Evolutionary conservation across 35 echinoderm and acorn worm species (phyloP).

Genomic region (Lytechinus pictus): DNA sequence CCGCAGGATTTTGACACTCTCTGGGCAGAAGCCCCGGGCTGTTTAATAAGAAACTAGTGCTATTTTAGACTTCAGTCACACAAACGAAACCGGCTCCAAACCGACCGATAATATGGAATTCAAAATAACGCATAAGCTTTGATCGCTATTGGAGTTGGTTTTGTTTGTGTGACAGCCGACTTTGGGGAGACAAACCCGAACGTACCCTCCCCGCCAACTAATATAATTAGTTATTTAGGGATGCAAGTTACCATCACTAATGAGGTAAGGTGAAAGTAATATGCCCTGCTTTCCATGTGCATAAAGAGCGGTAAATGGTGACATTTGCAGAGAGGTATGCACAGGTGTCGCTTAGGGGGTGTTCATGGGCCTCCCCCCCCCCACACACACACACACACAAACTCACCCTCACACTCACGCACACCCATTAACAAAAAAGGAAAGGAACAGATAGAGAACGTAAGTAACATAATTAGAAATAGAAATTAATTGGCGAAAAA

Average conservation of each 20-base stretch:
- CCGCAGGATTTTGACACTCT: background rate
- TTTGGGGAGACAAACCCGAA: background rate
- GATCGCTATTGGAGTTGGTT: no score
- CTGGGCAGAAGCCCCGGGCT: background rate
- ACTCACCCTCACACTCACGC: no score
- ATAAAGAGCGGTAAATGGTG: background rate
- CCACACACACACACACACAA: no score
- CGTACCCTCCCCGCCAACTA: background rate
- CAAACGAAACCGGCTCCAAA: no score
- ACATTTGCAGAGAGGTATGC: background rate
- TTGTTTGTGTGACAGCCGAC: no score
- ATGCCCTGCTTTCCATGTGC: background rate
- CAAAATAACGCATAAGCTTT: no score
- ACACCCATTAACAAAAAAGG: no score
- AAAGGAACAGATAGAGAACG: no score
- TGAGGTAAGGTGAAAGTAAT: background rate
- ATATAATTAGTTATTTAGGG: constrained; percentile 20
- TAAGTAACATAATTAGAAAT: no score
- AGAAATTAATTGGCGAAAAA: no score
- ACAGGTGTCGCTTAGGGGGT: background rate
- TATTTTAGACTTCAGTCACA: background rate
- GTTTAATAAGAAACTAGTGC: background rate
- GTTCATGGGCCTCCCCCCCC: no score
- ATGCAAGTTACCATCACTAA: background rate
- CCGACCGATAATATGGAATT: no score